Evolutionary conservation across 53 echinoderm and acorn worm genomes (phyloP).

Genomic region (Actinopyga echinites): DNA sequence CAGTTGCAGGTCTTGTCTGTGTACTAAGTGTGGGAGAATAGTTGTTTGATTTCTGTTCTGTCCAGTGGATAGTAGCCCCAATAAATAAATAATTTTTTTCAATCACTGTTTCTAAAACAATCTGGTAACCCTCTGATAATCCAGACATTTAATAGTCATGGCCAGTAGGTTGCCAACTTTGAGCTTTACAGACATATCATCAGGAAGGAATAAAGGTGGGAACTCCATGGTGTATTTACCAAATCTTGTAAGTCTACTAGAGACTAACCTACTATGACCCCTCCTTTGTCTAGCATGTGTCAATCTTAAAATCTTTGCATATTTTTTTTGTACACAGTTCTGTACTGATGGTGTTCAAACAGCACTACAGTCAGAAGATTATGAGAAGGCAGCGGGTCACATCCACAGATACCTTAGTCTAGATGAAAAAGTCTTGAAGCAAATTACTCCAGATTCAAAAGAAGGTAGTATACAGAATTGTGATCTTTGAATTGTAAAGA

Average conservation of each 20-base stretch:
- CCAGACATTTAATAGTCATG: too few relatives aligned
- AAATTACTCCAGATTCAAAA: conserved; percentile 83
- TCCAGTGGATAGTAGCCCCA: too few relatives aligned
- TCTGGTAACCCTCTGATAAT: too few relatives aligned
- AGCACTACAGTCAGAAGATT: conserved; percentile 87
- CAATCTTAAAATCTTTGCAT: background rate
- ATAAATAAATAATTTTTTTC: too few relatives aligned
- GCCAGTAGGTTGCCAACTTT: too few relatives aligned
- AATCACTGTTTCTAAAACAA: too few relatives aligned
- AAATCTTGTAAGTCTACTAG: background rate
- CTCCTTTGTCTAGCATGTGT: background rate
- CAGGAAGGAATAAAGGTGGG: too few relatives aligned
- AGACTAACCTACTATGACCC: background rate
- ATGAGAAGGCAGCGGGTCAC: conserved; percentile 98
- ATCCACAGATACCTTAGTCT: conserved; percentile 93
- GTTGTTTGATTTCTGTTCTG: too few relatives aligned
- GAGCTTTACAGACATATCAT: too few relatives aligned
- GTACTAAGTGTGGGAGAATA: too few relatives aligned
- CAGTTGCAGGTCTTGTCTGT: too few relatives aligned
- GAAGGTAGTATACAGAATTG: conserved; percentile 55
- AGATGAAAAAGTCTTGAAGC: conserved; percentile 93
- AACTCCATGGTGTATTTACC: background rate
- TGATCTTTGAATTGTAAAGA: too few relatives aligned
- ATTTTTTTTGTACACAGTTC: conserved; percentile 58
- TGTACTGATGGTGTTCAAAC: conserved; percentile 99